A percentile compares a stretch with the other conserved stretches of the same genome.
These are phyloP conservation scores for Ceraclea dissimilis DNA, from an alignment of 2,888 invertebrate species.

Conservation along the genomic window DNA sequence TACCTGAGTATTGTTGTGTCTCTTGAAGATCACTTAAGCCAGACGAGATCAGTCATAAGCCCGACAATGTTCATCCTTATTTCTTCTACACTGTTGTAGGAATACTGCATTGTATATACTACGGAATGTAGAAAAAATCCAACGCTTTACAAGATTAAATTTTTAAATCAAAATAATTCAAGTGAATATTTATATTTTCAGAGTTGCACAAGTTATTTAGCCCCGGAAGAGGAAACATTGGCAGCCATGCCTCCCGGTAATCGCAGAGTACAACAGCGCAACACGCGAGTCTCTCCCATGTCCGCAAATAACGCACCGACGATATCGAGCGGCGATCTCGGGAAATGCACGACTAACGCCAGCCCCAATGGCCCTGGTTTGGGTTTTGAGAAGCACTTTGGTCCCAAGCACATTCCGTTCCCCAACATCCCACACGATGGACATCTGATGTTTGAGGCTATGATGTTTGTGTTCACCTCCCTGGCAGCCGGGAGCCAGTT, in stretches of 20 bases:
- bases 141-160: too few relatives aligned
- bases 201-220: slow-evolving; percentile 15
- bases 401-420: slow-evolving; percentile 76
- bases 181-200: too few relatives aligned
- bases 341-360: background rate
- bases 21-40: too few relatives aligned
- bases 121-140: too few relatives aligned
- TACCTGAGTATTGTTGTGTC: too few relatives aligned
- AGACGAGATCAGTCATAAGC: too few relatives aligned
- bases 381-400: slow-evolving; percentile 36
- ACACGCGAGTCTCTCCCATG: slow-evolving; percentile 29
- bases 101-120: too few relatives aligned
- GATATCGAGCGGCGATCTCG: slow-evolving; percentile 1
- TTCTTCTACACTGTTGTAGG: too few relatives aligned
- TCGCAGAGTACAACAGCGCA: slow-evolving; percentile 33
- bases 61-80: too few relatives aligned
- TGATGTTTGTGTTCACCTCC: slow-evolving; percentile 74
- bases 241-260: slow-evolving; percentile 27
- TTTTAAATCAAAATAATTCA: too few relatives aligned
- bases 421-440: slow-evolving; percentile 71
- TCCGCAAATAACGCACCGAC: slow-evolving; percentile 4
- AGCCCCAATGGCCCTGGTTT: slow-evolving; percentile 6
- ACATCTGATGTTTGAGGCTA: slow-evolving; percentile 75
- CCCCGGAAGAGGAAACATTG: slow-evolving; percentile 23
- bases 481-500: slow-evolving; percentile 82